These are phyloP conservation scores for Sinhomidia bicolor DNA, from an alignment of 2,888 invertebrate species.

Conservation along the genomic window DNA sequence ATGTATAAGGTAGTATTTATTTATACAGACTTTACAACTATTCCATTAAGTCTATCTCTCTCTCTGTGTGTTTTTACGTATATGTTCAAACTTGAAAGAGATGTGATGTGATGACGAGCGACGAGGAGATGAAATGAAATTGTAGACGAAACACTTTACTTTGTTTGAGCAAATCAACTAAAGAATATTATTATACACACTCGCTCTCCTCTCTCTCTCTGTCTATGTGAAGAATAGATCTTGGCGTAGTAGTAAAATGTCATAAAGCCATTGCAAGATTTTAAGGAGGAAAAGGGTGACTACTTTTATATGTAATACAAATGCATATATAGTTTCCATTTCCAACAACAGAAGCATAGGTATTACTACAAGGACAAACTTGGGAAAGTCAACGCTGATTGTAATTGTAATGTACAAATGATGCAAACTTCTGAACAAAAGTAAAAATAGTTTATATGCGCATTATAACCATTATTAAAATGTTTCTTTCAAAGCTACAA, in stretches of 20 bases:
- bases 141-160: constrained; percentile 72
- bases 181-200: constrained; percentile 53
- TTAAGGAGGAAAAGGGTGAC: background rate
- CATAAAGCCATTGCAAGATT: constrained; percentile 12
- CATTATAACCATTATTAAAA: background rate
- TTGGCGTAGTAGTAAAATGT: too few relatives aligned
- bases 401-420: background rate
- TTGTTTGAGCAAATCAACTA: constrained; percentile 67
- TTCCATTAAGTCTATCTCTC: background rate
- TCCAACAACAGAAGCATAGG: background rate
- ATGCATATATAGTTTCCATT: background rate
- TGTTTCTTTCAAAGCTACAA: background rate
- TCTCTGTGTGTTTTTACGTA: too few relatives aligned
- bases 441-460: background rate
- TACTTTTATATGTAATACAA: background rate
- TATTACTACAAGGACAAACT: background rate
- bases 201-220: background rate
- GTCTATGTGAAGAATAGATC: background rate
- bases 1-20: background rate
- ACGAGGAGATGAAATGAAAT: constrained; percentile 66
- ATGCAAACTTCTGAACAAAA: background rate
- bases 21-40: background rate
- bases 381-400: background rate
- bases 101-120: constrained; percentile 20
- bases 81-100: constrained; percentile 64